Evolutionary conservation across 1,140 invertebrate genomes (phyloP).

Genomic region (Drosophila mauritiana): DNA sequence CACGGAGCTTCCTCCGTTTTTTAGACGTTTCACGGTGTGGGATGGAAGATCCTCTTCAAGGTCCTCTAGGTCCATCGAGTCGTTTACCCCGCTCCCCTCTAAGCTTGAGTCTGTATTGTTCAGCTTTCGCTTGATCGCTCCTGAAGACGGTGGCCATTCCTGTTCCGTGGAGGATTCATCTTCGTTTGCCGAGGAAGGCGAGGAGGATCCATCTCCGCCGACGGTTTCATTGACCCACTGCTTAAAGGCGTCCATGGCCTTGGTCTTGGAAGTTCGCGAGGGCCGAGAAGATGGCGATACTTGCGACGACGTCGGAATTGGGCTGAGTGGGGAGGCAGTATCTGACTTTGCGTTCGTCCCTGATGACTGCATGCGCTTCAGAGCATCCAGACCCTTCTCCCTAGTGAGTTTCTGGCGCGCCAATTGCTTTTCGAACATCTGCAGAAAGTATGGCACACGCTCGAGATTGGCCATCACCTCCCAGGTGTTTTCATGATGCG

Average conservation of each 20-base stretch:
- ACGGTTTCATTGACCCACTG: conserved; percentile 86
- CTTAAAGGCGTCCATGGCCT: conserved; percentile 93
- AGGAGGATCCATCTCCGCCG: conserved; percentile 58
- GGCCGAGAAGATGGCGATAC: conserved; percentile 86
- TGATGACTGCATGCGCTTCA: conserved; percentile 70
- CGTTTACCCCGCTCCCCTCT: conserved; percentile 64
- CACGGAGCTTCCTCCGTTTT: conserved; percentile 81
- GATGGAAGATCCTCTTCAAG: conserved; percentile 78
- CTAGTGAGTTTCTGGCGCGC: conserved; percentile 90
- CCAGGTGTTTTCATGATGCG: conserved; percentile 91
- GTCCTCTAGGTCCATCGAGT: conserved; percentile 71
- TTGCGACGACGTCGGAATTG: conserved; percentile 36
- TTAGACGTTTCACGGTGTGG: conserved; percentile 80
- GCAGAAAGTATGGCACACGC: conserved; percentile 90
- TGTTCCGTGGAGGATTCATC: conserved; percentile 67
- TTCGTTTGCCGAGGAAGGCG: conserved; percentile 68
- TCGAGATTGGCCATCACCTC: conserved; percentile 90
- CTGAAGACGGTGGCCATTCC: conserved; percentile 63
- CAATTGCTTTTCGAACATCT: conserved; percentile 92
- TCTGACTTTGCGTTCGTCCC: conserved; percentile 19
- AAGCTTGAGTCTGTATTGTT: conserved; percentile 73
- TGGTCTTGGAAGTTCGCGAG: conserved; percentile 91
- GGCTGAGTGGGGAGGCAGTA: conserved; percentile 38
- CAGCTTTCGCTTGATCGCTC: conserved; percentile 73
- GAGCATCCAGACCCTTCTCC: conserved; percentile 79